Percentiles rank a stretch among this genome's conserved stretches.
phyloP scores from a whole-genome alignment of 2,888 invertebrate species.

The Koerneria pararmatus region DNA sequence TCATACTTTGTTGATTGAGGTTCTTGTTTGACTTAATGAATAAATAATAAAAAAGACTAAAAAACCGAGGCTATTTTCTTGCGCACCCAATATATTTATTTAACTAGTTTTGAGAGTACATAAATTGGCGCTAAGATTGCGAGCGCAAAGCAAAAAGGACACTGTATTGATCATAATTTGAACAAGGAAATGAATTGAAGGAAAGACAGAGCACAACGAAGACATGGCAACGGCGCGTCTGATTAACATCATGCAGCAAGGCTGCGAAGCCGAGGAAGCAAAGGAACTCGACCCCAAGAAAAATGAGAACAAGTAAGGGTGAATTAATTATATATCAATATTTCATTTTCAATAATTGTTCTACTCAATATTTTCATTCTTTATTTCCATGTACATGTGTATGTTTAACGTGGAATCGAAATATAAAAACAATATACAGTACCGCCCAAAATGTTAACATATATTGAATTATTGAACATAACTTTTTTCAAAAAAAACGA shows the following conservation, averaged over 20 bases:
- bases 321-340: no score
- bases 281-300: conserved; percentile 27
- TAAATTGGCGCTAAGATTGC: neutral
- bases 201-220: conserved; percentile 62
- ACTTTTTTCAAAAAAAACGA: no score
- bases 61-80: no score
- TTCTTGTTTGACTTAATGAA: no score
- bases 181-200: conserved; percentile 47
- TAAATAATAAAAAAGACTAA: neutral
- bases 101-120: neutral
- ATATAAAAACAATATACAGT: no score
- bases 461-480: no score
- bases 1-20: no score
- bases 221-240: conserved; percentile 60
- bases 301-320: conserved; percentile 12
- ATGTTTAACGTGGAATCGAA: no score
- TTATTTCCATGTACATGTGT: no score
- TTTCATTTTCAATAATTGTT: no score
- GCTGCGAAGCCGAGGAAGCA: conserved; percentile 35
- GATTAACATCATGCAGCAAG: conserved; percentile 39
- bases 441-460: no score
- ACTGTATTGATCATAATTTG: conserved; percentile 6
- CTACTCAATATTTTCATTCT: no score
- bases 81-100: neutral
- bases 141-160: neutral